Evolutionary conservation across 2,797 vertebrate species (phyloP), one percentile per base, ranked within the genome.

Genomic region (Glossophaga mutica): DNA sequence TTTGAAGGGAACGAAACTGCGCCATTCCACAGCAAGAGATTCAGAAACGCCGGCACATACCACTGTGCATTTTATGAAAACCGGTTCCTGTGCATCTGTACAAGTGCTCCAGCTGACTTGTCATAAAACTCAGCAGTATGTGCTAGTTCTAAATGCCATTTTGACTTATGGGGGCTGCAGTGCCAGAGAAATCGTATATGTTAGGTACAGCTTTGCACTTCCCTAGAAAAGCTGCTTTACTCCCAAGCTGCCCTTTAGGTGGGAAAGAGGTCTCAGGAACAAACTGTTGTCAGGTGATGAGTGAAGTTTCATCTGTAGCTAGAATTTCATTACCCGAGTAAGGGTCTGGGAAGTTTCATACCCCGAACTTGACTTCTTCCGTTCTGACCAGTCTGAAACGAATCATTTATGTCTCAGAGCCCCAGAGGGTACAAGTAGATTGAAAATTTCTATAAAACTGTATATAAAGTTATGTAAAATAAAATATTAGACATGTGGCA

Each of bases 401-500:
- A 94, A 71, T 62, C 29, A 96, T 97, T 93, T 97, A 88, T 81
- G 97, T 95, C 77, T 94, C 71, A 0, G 2, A 96, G 73, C 34
- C 92, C 55, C 95, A 94, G 0, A 87, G 90, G 93, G 11, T 57
- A 57, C 24, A 57, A 57, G 7, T 24, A 24, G 55, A 57, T 57
- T 57, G 24, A 9, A 57, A 57, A 24, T 57, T 24, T 57, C 24
- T 24, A 57, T 57, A 57, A 9, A 24, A 57, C 24, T 24, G 24
- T 57, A 24, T 24, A 57, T 57, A 57, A 22, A 55, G 21, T 22
- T 9, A 52, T 55, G 9, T 55, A 22, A 57, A 57, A 57, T 55
- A 55, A 24, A 57, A 87, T n/a, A 96, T 87, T 93, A 92, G 96
- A 96, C 67, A 94, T 90, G 94, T 95, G 95, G 91, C 96, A 97